Conservation (phyloP, 2,113 vertebrate species). For the Leptobrachium leishanense region DNA sequence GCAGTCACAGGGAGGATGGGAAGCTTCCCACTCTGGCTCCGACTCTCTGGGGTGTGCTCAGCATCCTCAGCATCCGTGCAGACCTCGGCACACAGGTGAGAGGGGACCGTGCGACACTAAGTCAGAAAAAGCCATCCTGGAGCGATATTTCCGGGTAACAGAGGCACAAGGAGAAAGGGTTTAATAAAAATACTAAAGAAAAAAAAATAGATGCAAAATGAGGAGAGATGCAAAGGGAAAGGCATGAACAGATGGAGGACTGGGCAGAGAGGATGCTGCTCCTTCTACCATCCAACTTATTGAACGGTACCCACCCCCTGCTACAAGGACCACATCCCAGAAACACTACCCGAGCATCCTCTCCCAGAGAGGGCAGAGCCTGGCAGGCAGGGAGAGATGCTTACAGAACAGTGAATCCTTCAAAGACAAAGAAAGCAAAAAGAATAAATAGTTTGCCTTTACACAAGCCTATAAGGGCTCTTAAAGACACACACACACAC, state of each 20-base stretch:
- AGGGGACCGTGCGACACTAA: neutral
- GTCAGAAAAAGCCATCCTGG: too few species aligned
- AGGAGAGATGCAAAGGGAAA: neutral
- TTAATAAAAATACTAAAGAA: neutral
- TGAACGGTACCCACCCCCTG: constrained; percentile 1
- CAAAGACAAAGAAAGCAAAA: too few species aligned
- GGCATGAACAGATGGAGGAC: constrained; percentile 24
- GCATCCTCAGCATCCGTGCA: neutral
- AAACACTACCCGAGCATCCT: neutral
- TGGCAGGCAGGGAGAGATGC: too few species aligned
- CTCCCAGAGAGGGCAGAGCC: neutral
- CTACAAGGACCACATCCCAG: neutral
- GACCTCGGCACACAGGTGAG: constrained; percentile 3
- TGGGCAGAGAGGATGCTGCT: constrained; percentile 14
- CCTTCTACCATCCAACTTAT: neutral
- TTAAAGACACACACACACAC: too few species aligned
- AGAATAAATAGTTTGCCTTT: too few species aligned
- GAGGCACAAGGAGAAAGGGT: too few species aligned
- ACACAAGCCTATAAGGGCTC: too few species aligned
- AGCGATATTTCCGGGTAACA: too few species aligned
- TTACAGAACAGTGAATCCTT: too few species aligned
- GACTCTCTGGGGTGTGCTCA: neutral
- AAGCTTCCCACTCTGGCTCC: neutral
- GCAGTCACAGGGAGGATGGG: neutral
- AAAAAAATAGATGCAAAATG: neutral